Percentiles rank a stretch among this genome's conserved stretches.
These are phyloP conservation scores for Etheostoma spectabile DNA, from an alignment of 2,113 vertebrate species.

Conservation along the genomic window DNA sequence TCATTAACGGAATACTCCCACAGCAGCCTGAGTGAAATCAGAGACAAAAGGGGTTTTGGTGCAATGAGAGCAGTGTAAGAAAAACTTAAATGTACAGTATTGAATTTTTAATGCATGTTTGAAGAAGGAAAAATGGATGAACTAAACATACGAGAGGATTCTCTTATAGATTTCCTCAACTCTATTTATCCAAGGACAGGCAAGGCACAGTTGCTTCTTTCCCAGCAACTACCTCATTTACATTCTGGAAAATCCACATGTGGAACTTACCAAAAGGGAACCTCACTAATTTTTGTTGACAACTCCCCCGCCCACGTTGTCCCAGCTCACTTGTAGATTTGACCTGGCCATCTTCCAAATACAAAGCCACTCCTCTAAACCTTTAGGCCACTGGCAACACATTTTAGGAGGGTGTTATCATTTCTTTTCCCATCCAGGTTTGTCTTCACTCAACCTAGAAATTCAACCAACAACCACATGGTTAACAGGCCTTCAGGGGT, in stretches of 20 bases:
- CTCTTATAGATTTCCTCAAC: not conserved
- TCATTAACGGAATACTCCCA: conserved; percentile 43
- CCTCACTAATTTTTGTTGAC: conserved; percentile 4
- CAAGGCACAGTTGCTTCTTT: not conserved
- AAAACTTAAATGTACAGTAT: not conserved
- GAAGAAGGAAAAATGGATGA: not conserved
- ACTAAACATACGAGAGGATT: not conserved
- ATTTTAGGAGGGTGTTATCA: not conserved
- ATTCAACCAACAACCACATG: not conserved
- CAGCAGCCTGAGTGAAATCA: conserved; percentile 19
- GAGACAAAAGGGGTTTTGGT: conserved; percentile 18
- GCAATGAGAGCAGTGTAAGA: not conserved
- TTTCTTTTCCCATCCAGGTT: not conserved
- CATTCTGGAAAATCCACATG: not conserved
- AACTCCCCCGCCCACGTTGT: conserved; percentile 13
- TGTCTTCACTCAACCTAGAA: not conserved
- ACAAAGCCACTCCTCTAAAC: conserved; percentile 1
- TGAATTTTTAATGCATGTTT: not conserved
- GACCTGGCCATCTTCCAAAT: conserved; percentile 11
- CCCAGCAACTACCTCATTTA: not conserved
- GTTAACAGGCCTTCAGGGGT: not conserved
- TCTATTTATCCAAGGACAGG: not conserved
- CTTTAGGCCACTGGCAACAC: not conserved
- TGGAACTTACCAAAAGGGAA: not conserved
- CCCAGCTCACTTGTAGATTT: conserved; percentile 21